Conservation (phyloP, 2,888 invertebrate genomes). For the Alloplasta piceator region DNA sequence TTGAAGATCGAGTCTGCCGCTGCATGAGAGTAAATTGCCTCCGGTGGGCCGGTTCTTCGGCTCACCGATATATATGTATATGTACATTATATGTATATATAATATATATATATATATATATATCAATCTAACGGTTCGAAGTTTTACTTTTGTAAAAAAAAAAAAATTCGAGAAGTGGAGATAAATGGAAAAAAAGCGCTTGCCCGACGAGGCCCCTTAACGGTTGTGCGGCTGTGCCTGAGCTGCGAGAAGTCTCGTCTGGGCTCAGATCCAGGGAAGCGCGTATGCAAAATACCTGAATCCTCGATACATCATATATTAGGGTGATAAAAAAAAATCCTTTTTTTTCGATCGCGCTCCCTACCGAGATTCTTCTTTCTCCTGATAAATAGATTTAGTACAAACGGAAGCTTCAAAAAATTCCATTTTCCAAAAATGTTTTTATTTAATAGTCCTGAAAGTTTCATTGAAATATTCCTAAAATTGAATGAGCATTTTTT, state of each 20-base stretch:
- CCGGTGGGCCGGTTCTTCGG: conserved; percentile 47
- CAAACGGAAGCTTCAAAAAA: no score
- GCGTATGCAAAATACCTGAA: conserved; percentile 63
- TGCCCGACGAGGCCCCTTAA: conserved; percentile 76
- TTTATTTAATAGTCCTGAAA: no score
- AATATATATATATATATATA: conserved; percentile 3
- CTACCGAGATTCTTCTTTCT: no score
- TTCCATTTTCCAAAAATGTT: no score
- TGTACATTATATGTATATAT: conserved; percentile 9
- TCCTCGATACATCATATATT: no score
- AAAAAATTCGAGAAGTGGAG: conserved; percentile 58
- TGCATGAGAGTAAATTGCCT: conserved; percentile 28
- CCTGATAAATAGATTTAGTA: no score
- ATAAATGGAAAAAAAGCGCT: conserved; percentile 35
- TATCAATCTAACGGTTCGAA: conserved; percentile 78
- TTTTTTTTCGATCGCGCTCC: no score
- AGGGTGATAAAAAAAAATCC: no score
- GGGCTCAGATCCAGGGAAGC: conserved; percentile 74
- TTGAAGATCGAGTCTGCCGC: conserved; percentile 24
- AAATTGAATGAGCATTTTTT: no score
- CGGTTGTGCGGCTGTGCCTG: conserved; percentile 29
- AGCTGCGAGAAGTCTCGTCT: conserved; percentile 44
- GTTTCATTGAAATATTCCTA: no score
- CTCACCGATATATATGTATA: neutral
- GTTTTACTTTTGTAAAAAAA: conserved; percentile 78